These are phyloP conservation scores for Lordiphosa andalusiaca DNA, from an alignment of 2,888 invertebrate genomes.

Conservation along the genomic window DNA sequence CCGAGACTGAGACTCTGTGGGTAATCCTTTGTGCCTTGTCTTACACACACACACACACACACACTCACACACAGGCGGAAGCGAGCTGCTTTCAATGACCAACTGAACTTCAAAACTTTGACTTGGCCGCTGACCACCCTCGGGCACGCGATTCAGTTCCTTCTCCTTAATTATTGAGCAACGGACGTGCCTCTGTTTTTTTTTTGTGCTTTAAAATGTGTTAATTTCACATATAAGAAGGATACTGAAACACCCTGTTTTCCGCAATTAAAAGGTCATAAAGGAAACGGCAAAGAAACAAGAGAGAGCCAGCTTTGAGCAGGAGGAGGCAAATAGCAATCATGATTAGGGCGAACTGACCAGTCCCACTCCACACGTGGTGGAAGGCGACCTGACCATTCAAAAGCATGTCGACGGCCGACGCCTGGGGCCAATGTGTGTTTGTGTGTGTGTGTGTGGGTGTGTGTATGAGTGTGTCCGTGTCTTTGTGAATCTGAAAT, in stretches of 20 bases:
- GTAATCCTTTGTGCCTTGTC: constrained; percentile 68
- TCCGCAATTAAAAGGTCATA: constrained; percentile 23
- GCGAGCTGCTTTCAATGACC: constrained; percentile 65
- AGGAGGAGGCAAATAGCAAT: constrained; percentile 34
- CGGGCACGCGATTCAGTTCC: constrained; percentile 42
- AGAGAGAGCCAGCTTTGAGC: constrained; percentile 18
- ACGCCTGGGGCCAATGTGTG: constrained; percentile 14
- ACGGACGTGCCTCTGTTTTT: constrained; percentile 22
- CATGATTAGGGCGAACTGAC: constrained; percentile 32
- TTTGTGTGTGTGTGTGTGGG: constrained; percentile 2
- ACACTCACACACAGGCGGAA: constrained; percentile 35
- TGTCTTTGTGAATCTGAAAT: constrained; percentile 12
- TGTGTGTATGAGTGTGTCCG: constrained; percentile 10
- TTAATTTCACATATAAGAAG: constrained; percentile 36
- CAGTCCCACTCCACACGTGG: constrained; percentile 21
- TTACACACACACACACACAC: constrained; percentile 30
- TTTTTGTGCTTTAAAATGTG: constrained; percentile 32
- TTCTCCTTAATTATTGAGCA: constrained; percentile 63
- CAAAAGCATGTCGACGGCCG: constrained; percentile 21
- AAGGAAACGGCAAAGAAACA: constrained; percentile 39
- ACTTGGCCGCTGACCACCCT: constrained; percentile 51
- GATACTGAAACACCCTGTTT: constrained; percentile 22
- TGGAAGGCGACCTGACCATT: constrained; percentile 15
- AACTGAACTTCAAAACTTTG: constrained; percentile 75
- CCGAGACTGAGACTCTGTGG: constrained; percentile 22